Evolutionary conservation across 2,797 vertebrate genomes (phyloP).

Genomic region (Gephyroberyx darwinii): DNA sequence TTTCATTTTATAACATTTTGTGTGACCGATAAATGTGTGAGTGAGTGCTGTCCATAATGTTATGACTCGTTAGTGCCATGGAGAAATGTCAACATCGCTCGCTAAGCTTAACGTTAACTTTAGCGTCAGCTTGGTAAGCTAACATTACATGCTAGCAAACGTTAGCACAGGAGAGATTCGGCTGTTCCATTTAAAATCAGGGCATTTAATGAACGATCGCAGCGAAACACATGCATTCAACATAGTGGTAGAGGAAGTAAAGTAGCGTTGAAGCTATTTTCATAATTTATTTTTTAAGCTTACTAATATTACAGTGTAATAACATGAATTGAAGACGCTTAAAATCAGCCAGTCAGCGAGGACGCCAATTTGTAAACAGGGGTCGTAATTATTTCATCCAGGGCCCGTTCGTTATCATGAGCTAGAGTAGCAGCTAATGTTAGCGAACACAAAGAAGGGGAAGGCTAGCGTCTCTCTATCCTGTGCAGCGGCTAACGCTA

Average conservation of each 20-base stretch:
- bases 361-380: conserved; percentile 67
- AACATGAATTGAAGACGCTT: background rate
- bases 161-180: conserved; percentile 64
- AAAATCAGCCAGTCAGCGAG: conserved; percentile 15
- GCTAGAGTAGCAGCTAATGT: conserved; percentile 64
- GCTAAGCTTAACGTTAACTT: conserved; percentile 63
- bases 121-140: conserved; percentile 55
- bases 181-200: conserved; percentile 21
- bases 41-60: conserved; percentile 52
- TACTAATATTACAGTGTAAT: background rate
- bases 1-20: conserved; percentile 71
- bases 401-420: conserved; percentile 67
- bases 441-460: conserved; percentile 80
- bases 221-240: conserved; percentile 44
- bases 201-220: conserved; percentile 69
- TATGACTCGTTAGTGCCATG: conserved; percentile 67
- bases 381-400: conserved; percentile 56
- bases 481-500: conserved; percentile 61
- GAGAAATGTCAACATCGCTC: conserved; percentile 81
- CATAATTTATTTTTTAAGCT: accelerated
- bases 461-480: conserved; percentile 56
- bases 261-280: background rate
- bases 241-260: conserved; percentile 10
- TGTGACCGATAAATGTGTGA: conserved; percentile 57
- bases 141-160: conserved; percentile 58